Percentiles rank a stretch among this genome's conserved stretches.
Evolutionary conservation across 2,888 invertebrate species (phyloP).

Genomic region (Cheiracanthium punctorium): DNA sequence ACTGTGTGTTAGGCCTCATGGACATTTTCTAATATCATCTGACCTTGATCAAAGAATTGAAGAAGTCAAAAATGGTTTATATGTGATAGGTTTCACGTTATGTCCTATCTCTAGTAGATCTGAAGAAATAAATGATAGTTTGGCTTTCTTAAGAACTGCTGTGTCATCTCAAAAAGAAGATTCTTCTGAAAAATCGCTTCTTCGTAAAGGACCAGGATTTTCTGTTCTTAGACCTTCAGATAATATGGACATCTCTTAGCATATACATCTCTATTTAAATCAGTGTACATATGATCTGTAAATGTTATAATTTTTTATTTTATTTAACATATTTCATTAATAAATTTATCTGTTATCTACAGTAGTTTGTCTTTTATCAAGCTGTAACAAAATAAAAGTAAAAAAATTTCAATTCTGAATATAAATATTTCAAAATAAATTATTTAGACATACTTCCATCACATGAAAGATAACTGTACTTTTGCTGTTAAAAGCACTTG

Average conservation of each 20-base stretch:
- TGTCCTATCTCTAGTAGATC: slow-evolving; percentile 16
- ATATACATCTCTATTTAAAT: slow-evolving; percentile 39
- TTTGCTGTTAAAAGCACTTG: too few relatives aligned
- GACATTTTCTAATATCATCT: slow-evolving; percentile 42
- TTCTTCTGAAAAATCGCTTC: neutral
- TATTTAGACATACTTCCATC: too few relatives aligned
- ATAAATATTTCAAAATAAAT: too few relatives aligned
- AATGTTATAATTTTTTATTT: slow-evolving; percentile 26
- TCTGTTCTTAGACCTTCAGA: slow-evolving; percentile 53
- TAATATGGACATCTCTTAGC: slow-evolving; percentile 47
- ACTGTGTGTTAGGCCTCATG: slow-evolving; percentile 45
- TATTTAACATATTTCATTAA: slow-evolving; percentile 20
- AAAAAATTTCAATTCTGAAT: too few relatives aligned
- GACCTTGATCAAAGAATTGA: slow-evolving; percentile 46
- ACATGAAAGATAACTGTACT: too few relatives aligned
- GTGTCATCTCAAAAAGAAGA: neutral
- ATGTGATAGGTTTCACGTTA: slow-evolving; percentile 19
- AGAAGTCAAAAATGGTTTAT: slow-evolving; percentile 18
- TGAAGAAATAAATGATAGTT: neutral
- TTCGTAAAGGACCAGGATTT: slow-evolving; percentile 63
- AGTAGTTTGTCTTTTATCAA: too few relatives aligned
- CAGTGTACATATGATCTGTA: slow-evolving; percentile 17
- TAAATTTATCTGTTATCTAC: neutral
- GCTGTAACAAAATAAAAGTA: too few relatives aligned
- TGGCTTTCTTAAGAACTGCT: neutral